These are phyloP conservation scores for Oncorhynchus mykiss DNA, from an alignment of 2,113 vertebrate species.

Conservation along the genomic window DNA sequence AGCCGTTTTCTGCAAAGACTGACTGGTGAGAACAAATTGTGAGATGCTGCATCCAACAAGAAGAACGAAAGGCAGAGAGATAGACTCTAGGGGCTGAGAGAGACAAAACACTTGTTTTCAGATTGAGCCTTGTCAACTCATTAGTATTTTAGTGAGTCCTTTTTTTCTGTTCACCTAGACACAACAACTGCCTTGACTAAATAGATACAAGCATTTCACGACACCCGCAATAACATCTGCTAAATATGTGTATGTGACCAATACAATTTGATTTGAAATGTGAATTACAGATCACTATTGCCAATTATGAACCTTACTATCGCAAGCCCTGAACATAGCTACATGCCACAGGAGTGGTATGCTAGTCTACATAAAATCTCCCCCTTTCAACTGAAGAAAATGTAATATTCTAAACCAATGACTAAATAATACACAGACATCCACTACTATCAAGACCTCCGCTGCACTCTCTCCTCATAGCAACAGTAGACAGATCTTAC, in stretches of 20 bases:
- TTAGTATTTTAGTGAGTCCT: neutral
- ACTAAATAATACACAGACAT: neutral
- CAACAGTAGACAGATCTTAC: slow-evolving; percentile 42
- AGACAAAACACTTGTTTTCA: slow-evolving; percentile 8
- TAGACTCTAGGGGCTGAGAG: neutral
- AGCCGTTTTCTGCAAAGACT: neutral
- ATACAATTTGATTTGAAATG: too few relatives aligned
- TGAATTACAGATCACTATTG: too few relatives aligned
- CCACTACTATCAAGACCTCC: neutral
- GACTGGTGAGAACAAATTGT: slow-evolving; percentile 3
- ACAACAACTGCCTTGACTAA: slow-evolving; percentile 26
- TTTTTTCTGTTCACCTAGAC: neutral
- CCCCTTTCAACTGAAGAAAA: neutral
- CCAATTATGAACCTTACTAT: too few relatives aligned
- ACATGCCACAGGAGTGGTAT: neutral
- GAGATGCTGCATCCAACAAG: neutral
- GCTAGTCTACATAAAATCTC: too few relatives aligned
- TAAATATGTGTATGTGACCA: too few relatives aligned
- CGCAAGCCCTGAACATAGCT: neutral
- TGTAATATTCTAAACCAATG: neutral
- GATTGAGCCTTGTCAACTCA: neutral
- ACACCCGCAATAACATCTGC: too few relatives aligned
- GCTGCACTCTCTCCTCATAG: slow-evolving; percentile 21
- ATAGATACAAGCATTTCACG: too few relatives aligned
- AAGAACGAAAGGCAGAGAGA: neutral